Percentiles rank a stretch among this genome's conserved stretches.
Evolutionary conservation across 2,888 invertebrate genomes (phyloP).

Genomic region (Hymenopus coronatus): DNA sequence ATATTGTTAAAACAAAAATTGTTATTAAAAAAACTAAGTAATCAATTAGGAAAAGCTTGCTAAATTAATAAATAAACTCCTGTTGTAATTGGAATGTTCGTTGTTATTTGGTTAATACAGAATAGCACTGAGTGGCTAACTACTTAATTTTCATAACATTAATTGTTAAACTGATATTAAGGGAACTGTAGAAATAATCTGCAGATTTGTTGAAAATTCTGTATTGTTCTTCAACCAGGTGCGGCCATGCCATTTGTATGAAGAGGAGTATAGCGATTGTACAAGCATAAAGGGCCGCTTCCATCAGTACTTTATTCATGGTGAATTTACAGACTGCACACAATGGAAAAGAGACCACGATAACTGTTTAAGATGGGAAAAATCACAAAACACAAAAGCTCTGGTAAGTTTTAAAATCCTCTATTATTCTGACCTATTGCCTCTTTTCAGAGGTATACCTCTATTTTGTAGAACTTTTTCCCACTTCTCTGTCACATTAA

Average conservation of each 20-base stretch:
- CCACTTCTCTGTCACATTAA: too few relatives aligned
- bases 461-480: neutral
- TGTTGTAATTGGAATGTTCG: too few relatives aligned
- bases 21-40: too few relatives aligned
- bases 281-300: conserved; percentile 70
- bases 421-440: too few relatives aligned
- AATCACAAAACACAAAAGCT: conserved; percentile 60
- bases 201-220: neutral
- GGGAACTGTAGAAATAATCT: neutral
- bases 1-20: too few relatives aligned
- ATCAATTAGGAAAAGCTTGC: too few relatives aligned
- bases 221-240: conserved; percentile 56
- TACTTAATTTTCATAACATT: too few relatives aligned
- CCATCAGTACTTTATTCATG: conserved; percentile 82
- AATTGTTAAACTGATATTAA: too few relatives aligned
- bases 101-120: too few relatives aligned
- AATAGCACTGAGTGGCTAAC: too few relatives aligned
- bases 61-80: too few relatives aligned
- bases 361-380: conserved; percentile 69
- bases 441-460: too few relatives aligned
- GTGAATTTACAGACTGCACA: conserved; percentile 68
- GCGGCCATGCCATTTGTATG: conserved; percentile 73
- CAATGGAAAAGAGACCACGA: conserved; percentile 76
- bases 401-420: conserved; percentile 55
- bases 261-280: conserved; percentile 80